phyloP scores from a whole-genome alignment of 2,113 vertebrate genomes.

The Coptodon rendalli region DNA sequence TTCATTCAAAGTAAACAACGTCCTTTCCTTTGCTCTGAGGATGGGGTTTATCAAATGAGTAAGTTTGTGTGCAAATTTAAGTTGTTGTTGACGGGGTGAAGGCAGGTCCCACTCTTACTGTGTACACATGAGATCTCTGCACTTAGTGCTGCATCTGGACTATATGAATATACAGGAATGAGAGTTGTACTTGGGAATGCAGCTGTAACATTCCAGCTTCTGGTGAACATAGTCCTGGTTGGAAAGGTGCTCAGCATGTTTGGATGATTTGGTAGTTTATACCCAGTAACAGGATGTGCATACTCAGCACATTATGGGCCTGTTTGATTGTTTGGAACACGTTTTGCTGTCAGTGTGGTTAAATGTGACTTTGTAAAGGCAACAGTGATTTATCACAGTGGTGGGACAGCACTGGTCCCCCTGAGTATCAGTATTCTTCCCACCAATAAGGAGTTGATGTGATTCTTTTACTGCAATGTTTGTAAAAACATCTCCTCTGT shows the following conservation, averaged over 20 bases:
- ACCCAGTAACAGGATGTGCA: neutral
- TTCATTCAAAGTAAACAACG: neutral
- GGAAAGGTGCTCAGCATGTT: neutral
- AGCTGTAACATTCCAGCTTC: neutral
- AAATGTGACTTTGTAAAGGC: neutral
- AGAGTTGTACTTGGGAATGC: neutral
- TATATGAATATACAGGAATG: neutral
- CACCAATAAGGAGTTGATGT: fast-evolving
- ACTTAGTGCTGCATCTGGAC: neutral
- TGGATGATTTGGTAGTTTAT: neutral
- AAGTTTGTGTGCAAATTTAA: neutral
- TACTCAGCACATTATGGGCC: neutral
- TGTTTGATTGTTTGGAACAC: neutral
- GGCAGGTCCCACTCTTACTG: neutral
- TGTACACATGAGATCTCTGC: neutral
- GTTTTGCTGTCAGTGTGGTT: neutral
- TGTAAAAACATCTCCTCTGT: neutral
- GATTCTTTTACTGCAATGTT: neutral
- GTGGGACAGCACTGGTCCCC: neutral
- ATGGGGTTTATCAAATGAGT: neutral
- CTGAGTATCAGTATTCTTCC: neutral
- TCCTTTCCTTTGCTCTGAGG: neutral
- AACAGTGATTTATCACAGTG: neutral
- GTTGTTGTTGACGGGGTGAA: neutral
- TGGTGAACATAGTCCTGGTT: neutral